phyloP scores from a whole-genome alignment of 2,797 vertebrate genomes.

The Pangasius macronema region DNA sequence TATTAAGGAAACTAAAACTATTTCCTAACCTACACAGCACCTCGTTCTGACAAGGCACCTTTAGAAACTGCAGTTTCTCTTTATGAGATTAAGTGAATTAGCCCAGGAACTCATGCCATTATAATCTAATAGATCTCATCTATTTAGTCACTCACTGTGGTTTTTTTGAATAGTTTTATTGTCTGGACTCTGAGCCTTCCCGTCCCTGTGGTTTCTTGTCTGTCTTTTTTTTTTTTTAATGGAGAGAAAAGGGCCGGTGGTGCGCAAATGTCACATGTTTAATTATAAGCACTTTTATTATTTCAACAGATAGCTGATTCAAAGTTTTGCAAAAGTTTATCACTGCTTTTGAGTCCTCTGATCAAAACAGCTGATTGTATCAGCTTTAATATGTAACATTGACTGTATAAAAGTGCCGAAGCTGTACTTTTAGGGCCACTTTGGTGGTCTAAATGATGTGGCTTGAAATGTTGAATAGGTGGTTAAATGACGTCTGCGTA shows the following conservation, averaged over 20 bases:
- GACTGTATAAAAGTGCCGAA: neutral
- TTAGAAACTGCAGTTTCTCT: neutral
- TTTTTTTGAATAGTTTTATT: conserved; percentile 27
- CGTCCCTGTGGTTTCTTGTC: neutral
- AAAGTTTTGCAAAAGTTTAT: neutral
- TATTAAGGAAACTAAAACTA: neutral
- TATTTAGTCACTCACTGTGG: neutral
- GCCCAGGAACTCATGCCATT: neutral
- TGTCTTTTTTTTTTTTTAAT: neutral
- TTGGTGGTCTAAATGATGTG: neutral
- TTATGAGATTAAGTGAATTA: conserved; percentile 10
- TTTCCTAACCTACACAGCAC: neutral
- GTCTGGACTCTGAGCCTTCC: neutral
- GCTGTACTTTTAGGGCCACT: neutral
- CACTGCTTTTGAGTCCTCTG: neutral
- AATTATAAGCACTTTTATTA: neutral
- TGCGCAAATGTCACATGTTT: neutral
- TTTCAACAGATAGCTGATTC: neutral
- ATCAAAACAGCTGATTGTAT: neutral
- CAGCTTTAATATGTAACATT: neutral
- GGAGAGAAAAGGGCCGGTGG: neutral
- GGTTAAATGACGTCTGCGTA: neutral
- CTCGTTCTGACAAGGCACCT: no score
- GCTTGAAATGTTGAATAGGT: neutral
- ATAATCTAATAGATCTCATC: conserved; percentile 16